Percentiles rank a stretch among this genome's conserved stretches.
These are phyloP conservation scores for Apamea epomidion DNA, from an alignment of 2,888 invertebrate genomes.

Conservation along the genomic window DNA sequence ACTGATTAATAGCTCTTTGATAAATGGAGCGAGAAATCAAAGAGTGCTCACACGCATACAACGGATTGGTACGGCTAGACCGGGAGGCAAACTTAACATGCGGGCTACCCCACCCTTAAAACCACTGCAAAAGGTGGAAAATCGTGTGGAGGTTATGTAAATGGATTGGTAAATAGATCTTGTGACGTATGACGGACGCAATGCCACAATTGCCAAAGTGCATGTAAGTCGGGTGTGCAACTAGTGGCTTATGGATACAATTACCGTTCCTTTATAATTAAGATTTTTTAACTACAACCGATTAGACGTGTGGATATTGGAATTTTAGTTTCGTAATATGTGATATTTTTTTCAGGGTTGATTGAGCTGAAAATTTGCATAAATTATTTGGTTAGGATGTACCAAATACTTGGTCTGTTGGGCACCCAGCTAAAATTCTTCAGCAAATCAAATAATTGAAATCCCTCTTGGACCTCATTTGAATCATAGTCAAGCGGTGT, in stretches of 20 bases:
- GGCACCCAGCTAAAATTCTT: no score
- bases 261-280: conserved; percentile 74
- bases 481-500: not conserved
- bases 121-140: conserved; percentile 37
- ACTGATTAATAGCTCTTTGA: conserved; percentile 80
- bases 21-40: conserved; percentile 87
- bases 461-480: no score
- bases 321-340: conserved; percentile 45
- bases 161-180: conserved; percentile 61
- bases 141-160: conserved; percentile 18
- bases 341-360: conserved; percentile 41
- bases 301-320: conserved; percentile 49
- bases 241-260: conserved; percentile 71
- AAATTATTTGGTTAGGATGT: no score
- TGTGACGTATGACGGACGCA: conserved; percentile 73
- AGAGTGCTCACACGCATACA: conserved; percentile 77
- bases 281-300: conserved; percentile 63
- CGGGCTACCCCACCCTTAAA: conserved; percentile 50
- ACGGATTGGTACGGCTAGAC: conserved; percentile 64
- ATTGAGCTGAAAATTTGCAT: conserved; percentile 9
- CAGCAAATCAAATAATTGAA: no score
- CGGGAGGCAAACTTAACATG: conserved; percentile 46
- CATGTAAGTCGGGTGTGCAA: conserved; percentile 76
- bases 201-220: conserved; percentile 79
- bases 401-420: not conserved